Evolutionary conservation across 2,113 vertebrate species (phyloP), one percentile per base, ranked within the genome.

Genomic region (Platichthys flesus): DNA sequence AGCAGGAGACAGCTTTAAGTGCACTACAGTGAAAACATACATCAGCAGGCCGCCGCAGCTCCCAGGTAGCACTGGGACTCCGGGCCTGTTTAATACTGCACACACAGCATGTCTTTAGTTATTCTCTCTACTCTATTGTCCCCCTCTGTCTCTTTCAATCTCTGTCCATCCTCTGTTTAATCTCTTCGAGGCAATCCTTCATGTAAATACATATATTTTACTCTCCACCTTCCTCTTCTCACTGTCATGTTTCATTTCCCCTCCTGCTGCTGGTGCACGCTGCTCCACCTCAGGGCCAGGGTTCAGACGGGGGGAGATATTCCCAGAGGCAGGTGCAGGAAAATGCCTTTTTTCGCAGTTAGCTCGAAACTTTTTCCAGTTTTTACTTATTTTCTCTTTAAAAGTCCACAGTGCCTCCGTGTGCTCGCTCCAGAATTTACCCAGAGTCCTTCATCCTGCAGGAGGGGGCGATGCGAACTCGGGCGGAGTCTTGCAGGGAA

Each of bases 401-500:
- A 45, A 63, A 80, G 77, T 79, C 56, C 79, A 66, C 24, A 52
- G 21, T 40, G 21, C 9, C 20, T 54, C 21, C 68, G 9, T 35
- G 20, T n/a, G 37, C 14, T 37, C 18, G 51, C n/a, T 67, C 47
- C 47, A 23, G 13, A 66, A 63, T 83, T 76, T 82, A 71, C 74
- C 78, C 72, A 67, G 79, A 79, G 60, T 42, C 73, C 62, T 64
- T n/a, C 65, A 64, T 85, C 78, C 83, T 75, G 71, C 51, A 78
- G 62, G n/a, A 74, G 14, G 13, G 20, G 40, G 40, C 40, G 10
- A 42, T 3, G 40, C 40, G 3, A 10, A 42, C 40, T 12, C 12
- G 4, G 31, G 26, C 28, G 9, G 55, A 85, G 76, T 85, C 90
- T 89, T 61, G 81, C 63, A 73, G 70, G 54, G 51, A 82, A 88